Conservation (phyloP, 2,888 invertebrate genomes). For the Diarsia brunnea region DNA sequence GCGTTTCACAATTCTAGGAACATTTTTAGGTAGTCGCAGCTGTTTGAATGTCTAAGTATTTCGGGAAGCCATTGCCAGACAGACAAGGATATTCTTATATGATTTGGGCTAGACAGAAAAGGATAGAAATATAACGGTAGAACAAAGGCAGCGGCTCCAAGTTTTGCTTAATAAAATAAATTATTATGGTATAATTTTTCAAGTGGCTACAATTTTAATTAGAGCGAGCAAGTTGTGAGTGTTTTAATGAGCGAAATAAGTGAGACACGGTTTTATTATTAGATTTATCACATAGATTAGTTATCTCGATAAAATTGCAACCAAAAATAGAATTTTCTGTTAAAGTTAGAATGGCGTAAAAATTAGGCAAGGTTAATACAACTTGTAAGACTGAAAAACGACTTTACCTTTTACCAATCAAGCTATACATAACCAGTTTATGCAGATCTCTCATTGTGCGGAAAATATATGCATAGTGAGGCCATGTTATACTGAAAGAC, state of each 20-base stretch:
- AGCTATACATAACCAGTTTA: too few relatives aligned
- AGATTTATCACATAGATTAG: constrained; percentile 31
- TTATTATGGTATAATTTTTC: constrained; percentile 11
- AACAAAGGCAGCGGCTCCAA: constrained; percentile 22
- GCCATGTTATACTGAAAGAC: too few relatives aligned
- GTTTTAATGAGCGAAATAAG: constrained; percentile 38
- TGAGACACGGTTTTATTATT: constrained; percentile 5
- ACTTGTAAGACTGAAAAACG: background rate
- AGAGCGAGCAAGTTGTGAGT: constrained; percentile 10
- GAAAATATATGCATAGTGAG: too few relatives aligned
- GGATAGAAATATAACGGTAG: constrained; percentile 10
- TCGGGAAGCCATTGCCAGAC: constrained; percentile 52
- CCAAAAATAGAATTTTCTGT: constrained; percentile 10
- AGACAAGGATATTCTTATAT: constrained; percentile 39
- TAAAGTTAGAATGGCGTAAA: background rate
- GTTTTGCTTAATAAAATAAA: constrained; percentile 3
- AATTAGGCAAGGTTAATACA: background rate
- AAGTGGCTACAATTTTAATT: constrained; percentile 22
- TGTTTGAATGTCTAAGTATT: constrained; percentile 50
- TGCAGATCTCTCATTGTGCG: too few relatives aligned
- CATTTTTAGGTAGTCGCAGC: constrained; percentile 33
- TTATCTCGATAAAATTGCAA: constrained; percentile 14
- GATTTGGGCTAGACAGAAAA: constrained; percentile 15
- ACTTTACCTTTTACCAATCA: background rate
- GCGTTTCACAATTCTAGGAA: constrained; percentile 56